Evolutionary conservation across 2,888 invertebrate species (phyloP).

Genomic region (Lasioglossum morio): DNA sequence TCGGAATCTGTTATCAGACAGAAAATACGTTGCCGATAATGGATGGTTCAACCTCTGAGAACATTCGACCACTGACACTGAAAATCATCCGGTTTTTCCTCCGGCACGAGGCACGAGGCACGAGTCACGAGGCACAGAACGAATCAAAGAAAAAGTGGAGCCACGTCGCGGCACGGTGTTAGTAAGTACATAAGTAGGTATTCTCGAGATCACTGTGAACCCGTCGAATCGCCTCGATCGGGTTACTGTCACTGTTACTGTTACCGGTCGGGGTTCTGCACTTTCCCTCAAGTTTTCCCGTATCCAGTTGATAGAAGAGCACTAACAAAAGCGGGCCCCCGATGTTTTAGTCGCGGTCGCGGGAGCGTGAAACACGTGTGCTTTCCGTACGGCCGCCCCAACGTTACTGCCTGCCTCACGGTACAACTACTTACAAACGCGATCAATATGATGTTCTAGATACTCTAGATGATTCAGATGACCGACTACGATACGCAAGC

Average conservation of each 20-base stretch:
- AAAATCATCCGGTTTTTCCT: not conserved
- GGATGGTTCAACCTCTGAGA: not conserved
- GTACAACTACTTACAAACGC: constrained; percentile 78
- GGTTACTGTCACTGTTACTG: not conserved
- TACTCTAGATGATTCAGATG: constrained; percentile 78
- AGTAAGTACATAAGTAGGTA: not conserved
- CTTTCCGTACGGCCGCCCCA: constrained; percentile 79
- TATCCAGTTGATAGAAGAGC: constrained; percentile 6
- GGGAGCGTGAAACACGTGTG: constrained; percentile 73
- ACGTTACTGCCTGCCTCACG: constrained; percentile 80
- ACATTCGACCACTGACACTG: not conserved
- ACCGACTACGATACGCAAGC: constrained; percentile 50
- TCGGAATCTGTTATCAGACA: not conserved
- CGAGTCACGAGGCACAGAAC: not conserved
- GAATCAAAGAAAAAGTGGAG: not conserved
- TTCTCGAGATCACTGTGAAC: not conserved
- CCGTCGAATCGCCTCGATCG: constrained; percentile 27
- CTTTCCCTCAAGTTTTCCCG: constrained; percentile 54
- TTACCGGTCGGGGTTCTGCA: constrained; percentile 14
- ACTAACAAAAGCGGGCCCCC: constrained; percentile 13
- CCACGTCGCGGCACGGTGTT: not conserved
- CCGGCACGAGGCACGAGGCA: not conserved
- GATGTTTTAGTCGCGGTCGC: constrained; percentile 55
- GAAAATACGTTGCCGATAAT: not conserved
- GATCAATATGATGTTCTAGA: constrained; percentile 83